phyloP scores from a whole-genome alignment of 2,888 invertebrate species.

The Dasypolia templi region DNA sequence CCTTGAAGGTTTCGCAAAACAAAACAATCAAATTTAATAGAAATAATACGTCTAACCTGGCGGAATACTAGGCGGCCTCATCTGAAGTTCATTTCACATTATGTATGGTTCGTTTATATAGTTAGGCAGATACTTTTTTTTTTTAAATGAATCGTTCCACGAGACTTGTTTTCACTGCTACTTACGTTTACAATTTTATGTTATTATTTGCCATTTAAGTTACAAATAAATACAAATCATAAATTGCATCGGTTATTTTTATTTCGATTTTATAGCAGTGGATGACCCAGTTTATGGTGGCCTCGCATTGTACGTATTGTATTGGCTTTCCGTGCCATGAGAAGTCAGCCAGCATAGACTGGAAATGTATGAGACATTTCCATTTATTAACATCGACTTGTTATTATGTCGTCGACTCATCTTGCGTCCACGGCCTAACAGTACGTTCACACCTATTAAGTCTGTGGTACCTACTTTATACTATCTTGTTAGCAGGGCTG shows the following conservation, averaged over 20 bases:
- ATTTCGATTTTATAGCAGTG: conserved; percentile 10
- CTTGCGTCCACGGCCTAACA: too few relatives aligned
- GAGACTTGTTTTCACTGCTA: conserved; percentile 17
- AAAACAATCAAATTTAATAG: not conserved
- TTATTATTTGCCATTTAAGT: conserved; percentile 23
- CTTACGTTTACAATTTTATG: conserved; percentile 26
- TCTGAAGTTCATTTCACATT: not conserved
- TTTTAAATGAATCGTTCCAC: conserved; percentile 13
- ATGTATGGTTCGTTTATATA: not conserved
- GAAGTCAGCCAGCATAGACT: too few relatives aligned
- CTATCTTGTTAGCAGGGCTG: too few relatives aligned
- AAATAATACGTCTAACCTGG: not conserved
- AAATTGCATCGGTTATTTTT: conserved; percentile 1
- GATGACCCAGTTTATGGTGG: not conserved
- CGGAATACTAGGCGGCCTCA: not conserved
- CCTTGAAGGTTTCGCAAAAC: not conserved
- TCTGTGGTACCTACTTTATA: too few relatives aligned
- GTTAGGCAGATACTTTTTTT: not conserved
- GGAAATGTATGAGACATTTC: too few relatives aligned
- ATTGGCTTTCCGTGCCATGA: too few relatives aligned
- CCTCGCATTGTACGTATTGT: not conserved
- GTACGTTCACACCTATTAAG: too few relatives aligned
- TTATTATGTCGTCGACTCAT: too few relatives aligned
- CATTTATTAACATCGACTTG: too few relatives aligned
- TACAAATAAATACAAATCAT: conserved; percentile 29